Base-by-base conservation (phyloP, 2,888 invertebrate genomes). In the Chloroclysta siterata region DNA sequence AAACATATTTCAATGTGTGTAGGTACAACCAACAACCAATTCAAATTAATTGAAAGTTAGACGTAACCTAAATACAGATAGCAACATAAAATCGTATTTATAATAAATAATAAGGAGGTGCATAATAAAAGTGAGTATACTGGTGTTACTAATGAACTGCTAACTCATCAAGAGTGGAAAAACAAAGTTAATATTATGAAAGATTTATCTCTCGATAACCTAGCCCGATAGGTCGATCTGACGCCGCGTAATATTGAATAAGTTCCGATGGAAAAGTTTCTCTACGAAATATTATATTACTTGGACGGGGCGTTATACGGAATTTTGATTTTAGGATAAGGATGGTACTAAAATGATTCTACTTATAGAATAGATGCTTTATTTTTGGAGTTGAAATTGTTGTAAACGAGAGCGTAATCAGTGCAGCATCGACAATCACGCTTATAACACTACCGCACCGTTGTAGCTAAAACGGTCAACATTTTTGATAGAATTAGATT, bases 231-330 rank as follows among this genome's bases (percentile, higher is more conserved):
- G 75, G 69, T 73, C 71, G 77, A 76, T 68, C 73, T 72, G 76
- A 74, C 76, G 74, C 74, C 77, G 72, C 75, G 75, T 76, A 87
- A 90, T 91, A 92, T 91, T 91, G 88, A 89, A 90, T 88, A 91
- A 91, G 90, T 92, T 92, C 80, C 71, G 81, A 85, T 89, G 85
- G 75, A 68, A 79, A 90, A 91, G 85, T 91, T 91, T 83, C 81
- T 82, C 80, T 74, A 78, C 80, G 84, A 85, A 90, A 89, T 89
- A 91, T 90, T 88, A 89, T 90, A 91, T 91, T 88, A 85, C 84
- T 88, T 88, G 76, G 82, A 75, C 75, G 76, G 66, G 72, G 81
- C 82, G 79, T 83, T 83, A 82, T 77, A 72, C 79, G 78, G 89
- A 90, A 90, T 90, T 88, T 87, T 85, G 87, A 90, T 90, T 85